Base-by-base conservation (phyloP, 2,888 invertebrate genomes). In the Hemithea aestivaria region DNA sequence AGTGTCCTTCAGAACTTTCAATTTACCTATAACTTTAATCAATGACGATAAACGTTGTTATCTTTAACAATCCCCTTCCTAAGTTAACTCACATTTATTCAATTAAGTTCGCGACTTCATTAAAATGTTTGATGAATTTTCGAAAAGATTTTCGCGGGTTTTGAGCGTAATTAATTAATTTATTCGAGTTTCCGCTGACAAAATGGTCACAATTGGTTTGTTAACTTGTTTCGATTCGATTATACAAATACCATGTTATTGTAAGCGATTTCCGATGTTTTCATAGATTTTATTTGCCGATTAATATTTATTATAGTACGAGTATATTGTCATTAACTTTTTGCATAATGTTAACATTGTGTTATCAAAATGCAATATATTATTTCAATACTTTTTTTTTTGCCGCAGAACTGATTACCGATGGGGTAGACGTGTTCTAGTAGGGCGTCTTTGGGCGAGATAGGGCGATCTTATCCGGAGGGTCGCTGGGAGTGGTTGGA, bases 71-170 rank as follows among this genome's bases (percentile, higher is more conserved):
- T 36, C 36, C 41, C 28, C 1, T 8, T 44, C 35, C 50, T 51
- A 50, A 44, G 41, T 52, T 47, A 49, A 60, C 60, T 62, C 51
- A 43, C 51, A 48, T 53, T 51, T 59, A 64, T 62, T 58, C 51
- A 48, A 54, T 56, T 56, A 48, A 52, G 41, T 46, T 48, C 30
- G 41, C 27, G 47, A 58, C 42, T 59, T 52, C 46, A 53, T 50
- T 50, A 45, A 52, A 62, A 50, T 53, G 49, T 52, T 60, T 57
- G 52, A 58, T 38, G 41, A 54, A 55, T 42, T 58, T 56, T 40
- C 35, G 32, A 48, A 56, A 54, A 56, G 38, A 55, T 51, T 48
- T 56, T 23, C 40, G 21, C 12, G 21, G 41, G 32, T 29, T 37
- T 37, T 36, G 9, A 28, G 33, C 28, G 36, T 34, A 58, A 55